phyloP scores from a whole-genome alignment of 2,888 invertebrate genomes.

The Augiades crinisus region DNA sequence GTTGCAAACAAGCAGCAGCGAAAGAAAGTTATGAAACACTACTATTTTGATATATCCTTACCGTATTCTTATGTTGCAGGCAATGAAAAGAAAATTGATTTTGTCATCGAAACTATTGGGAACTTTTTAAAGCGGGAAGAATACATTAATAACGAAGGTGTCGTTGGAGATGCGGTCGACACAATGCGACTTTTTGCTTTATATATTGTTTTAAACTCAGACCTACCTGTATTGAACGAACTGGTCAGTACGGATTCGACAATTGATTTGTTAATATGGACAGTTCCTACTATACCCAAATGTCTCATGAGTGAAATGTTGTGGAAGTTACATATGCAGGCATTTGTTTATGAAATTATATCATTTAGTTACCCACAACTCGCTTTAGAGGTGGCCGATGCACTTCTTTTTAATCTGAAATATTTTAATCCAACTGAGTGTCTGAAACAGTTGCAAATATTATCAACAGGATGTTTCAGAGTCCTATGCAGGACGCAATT shows the following conservation, averaged over 20 bases:
- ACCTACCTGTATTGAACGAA: constrained; percentile 52
- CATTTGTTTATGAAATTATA: constrained; percentile 59
- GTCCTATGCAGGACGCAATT: constrained; percentile 56
- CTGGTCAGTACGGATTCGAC: constrained; percentile 54
- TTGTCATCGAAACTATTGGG: constrained; percentile 44
- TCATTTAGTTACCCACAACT: constrained; percentile 53
- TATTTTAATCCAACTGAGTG: constrained; percentile 55
- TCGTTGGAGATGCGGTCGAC: constrained; percentile 36
- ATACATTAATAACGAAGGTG: constrained; percentile 44
- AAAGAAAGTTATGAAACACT: no score
- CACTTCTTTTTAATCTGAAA: constrained; percentile 58
- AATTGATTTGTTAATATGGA: constrained; percentile 57
- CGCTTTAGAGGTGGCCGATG: constrained; percentile 53
- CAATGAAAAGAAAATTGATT: constrained; percentile 60
- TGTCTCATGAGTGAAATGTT: constrained; percentile 66
- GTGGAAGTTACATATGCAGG: constrained; percentile 59
- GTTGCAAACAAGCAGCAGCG: no score
- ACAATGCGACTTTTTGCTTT: constrained; percentile 56
- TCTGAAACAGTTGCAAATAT: constrained; percentile 45
- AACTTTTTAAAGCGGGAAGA: constrained; percentile 51
- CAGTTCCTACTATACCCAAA: constrained; percentile 59
- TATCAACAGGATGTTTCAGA: constrained; percentile 53
- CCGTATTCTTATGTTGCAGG: no score
- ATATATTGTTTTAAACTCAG: constrained; percentile 61
- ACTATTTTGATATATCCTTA: no score